Percentiles rank a stretch among this genome's conserved stretches.
Evolutionary conservation across 1,140 invertebrate species (phyloP).

Genomic region (Berghia stephanieae): DNA sequence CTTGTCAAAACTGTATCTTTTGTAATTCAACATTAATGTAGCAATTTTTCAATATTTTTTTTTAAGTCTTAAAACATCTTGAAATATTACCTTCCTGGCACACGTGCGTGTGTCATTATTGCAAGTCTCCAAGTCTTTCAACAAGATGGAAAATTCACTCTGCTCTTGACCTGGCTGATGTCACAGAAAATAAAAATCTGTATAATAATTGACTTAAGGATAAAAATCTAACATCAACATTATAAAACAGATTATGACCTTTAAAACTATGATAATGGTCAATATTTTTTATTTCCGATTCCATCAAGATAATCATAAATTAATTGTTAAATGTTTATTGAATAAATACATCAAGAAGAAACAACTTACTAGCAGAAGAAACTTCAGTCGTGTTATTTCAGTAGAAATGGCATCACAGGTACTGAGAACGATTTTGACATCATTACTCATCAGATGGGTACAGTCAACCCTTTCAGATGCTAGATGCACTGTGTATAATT

Average conservation of each 20-base stretch:
- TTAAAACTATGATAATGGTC: neutral
- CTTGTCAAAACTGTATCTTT: neutral
- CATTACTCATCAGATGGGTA: slow-evolving; percentile 74
- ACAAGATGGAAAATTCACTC: slow-evolving; percentile 76
- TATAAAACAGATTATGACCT: neutral
- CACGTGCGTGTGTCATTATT: slow-evolving; percentile 82
- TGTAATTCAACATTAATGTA: too few species aligned
- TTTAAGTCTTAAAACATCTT: too few species aligned
- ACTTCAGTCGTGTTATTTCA: slow-evolving; percentile 74
- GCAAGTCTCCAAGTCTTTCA: slow-evolving; percentile 79
- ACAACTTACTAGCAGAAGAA: slow-evolving; percentile 69
- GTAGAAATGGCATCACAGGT: slow-evolving; percentile 78
- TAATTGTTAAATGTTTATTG: neutral
- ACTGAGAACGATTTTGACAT: slow-evolving; percentile 73
- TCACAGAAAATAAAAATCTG: too few species aligned
- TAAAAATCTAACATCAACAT: too few species aligned
- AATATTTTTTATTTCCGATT: too few species aligned
- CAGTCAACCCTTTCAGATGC: slow-evolving; percentile 73
- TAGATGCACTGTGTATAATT: slow-evolving; percentile 80
- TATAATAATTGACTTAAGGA: too few species aligned
- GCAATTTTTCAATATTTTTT: too few species aligned
- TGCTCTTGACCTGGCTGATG: slow-evolving; percentile 70
- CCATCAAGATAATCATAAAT: too few species aligned
- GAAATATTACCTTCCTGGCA: slow-evolving; percentile 81
- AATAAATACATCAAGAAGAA: too few species aligned